Percentiles rank a stretch among this genome's conserved stretches.
phyloP scores from a whole-genome alignment of 1,140 invertebrate genomes.

The Eumaeus atala region DNA sequence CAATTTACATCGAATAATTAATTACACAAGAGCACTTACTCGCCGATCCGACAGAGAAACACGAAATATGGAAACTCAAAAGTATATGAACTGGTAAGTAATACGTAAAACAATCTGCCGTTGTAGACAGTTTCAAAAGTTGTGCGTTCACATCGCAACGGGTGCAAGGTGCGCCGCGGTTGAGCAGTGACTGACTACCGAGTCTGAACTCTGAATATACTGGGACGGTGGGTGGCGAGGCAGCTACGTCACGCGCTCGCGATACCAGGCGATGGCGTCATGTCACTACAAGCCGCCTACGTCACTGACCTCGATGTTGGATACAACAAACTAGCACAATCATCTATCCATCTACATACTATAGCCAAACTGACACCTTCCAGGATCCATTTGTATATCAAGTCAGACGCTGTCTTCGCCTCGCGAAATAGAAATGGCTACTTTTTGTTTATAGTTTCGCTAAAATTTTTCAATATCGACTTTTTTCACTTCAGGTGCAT shows the following conservation, averaged over 20 bases:
- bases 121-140: slow-evolving; percentile 55
- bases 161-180: slow-evolving; percentile 59
- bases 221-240: slow-evolving; percentile 24
- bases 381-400: no score
- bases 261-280: slow-evolving; percentile 9
- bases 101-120: slow-evolving; percentile 60
- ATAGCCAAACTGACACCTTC: no score
- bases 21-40: slow-evolving; percentile 64
- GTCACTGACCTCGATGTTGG: slow-evolving; percentile 7
- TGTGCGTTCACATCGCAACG: slow-evolving; percentile 69
- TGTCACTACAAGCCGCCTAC: neutral
- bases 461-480: no score
- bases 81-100: slow-evolving; percentile 38
- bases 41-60: slow-evolving; percentile 36
- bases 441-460: no score
- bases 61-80: slow-evolving; percentile 37
- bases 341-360: no score
- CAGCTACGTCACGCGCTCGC: slow-evolving; percentile 43
- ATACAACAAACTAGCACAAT: neutral
- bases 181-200: slow-evolving; percentile 52
- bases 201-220: slow-evolving; percentile 18
- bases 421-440: no score
- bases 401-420: no score
- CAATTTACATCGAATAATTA: slow-evolving; percentile 25
- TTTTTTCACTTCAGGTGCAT: no score